Base-by-base conservation (phyloP, 2,888 invertebrate species). In the Aspidapion aeneum region DNA sequence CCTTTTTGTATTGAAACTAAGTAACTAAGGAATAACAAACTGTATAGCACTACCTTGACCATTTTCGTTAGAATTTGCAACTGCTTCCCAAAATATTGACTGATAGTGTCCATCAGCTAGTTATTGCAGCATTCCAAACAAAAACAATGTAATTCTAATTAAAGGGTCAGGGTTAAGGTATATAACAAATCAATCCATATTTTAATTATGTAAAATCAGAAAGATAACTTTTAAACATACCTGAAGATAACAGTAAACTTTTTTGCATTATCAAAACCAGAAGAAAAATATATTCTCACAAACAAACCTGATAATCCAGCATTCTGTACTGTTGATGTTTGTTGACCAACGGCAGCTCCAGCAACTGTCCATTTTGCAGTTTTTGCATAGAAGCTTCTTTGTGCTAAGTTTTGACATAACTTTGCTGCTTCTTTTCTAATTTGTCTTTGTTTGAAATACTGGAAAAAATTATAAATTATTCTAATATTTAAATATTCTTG, bases 371-470 rank as follows among this genome's bases (percentile, higher is more conserved):
- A 17, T 48, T 50, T 57, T 3, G 20, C 48, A 18, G 64, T 54
- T n/a, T 52, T 58, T n/a, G 49, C 55, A 19, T 19, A 48, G 19
- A 63, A 48, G 57, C 63, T 59, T 57, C 62, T 51, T 21, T 64
- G 65, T 55, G 67, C 63, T 19, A 70, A 48, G 56, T 63, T 66
- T 3, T 52, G 57, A 50, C 63, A 69, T n/a, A 72, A 57, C 61
- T 69, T 72, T 50, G 65, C 58, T 9, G 65, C 62, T 63, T 71
- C 69, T 60, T 66, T 70, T 63, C 58, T 65, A 55, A 72, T 60
- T 5, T 60, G 48, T 62, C 64, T 68, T 54, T 66, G 18, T 57
- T 60, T 65, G 19, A 65, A 9, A 50, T 63, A 48, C 66, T 69
- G 57, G 57, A 65, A 57, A 20, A n/a, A 52, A 19, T 18, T n/a